Base-by-base conservation (phyloP, 2,888 invertebrate species). In the Brenthis daphne region DNA sequence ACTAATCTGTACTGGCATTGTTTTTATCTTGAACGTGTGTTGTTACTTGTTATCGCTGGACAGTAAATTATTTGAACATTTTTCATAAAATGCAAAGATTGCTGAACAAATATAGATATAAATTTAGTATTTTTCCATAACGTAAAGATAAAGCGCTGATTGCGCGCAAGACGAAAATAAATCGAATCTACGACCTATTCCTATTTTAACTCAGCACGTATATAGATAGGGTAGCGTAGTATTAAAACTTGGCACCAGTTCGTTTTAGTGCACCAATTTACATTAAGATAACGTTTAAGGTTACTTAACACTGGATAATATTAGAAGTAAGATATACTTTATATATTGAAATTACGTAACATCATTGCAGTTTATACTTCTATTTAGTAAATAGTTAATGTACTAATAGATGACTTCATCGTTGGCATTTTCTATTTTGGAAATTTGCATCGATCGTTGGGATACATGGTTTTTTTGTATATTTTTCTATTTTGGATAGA, bases 31-130 rank as follows among this genome's bases (percentile, higher is more conserved):
- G 80, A 76, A 73, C 79, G 74, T 76, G 72, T 76, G 73, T 74
- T 75, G 80, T 87, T 90, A 90, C 73, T 74, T 75, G 80, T 87
- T 90, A 90, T 90, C 90, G 80, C 73, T 76, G 77, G 80, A 76
- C 79, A 79, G 79, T 90, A 89, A 86, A 88, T 88, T 87, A 87
- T 82, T 85, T 83, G 80, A 82, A 82, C 80, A 78, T 82, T 80
- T 58, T 77, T 65, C 76, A 74, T 81, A 80, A 80, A 85, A 85
- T 83, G 82, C 78, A 82, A 79, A 78, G 73, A 72, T 67, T 65
- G 56, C 48, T 47, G 51, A 56, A 65, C 65, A 68, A 63, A 65
- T 76, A 76, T 73, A 61, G 33, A 56, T 66, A 71, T 68, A 67
- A 64, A 73, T 72, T 72, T 74, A 74, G 71, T 77, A 77, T 76